A percentile compares a stretch with the other conserved stretches of the same genome.
These are phyloP conservation scores for Lobophora halterata DNA, from an alignment of 2,888 invertebrate genomes.

Conservation along the genomic window DNA sequence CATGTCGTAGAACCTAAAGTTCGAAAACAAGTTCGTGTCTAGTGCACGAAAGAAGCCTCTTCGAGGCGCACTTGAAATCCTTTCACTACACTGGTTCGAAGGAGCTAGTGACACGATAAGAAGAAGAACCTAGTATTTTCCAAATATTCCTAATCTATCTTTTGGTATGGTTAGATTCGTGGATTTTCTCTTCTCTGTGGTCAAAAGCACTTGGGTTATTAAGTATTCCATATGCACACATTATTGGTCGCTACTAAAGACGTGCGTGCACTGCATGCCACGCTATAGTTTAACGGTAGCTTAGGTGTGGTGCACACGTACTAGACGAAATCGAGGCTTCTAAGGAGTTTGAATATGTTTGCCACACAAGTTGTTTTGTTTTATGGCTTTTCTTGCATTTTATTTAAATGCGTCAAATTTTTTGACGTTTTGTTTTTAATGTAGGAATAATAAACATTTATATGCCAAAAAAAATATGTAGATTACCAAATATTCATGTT, in stretches of 20 bases:
- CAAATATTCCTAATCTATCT: too few relatives aligned
- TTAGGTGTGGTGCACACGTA: constrained; percentile 26
- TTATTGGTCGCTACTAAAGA: constrained; percentile 66
- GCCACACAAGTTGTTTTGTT: constrained; percentile 25
- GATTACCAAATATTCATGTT: too few relatives aligned
- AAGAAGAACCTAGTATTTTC: too few relatives aligned
- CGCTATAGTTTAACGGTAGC: constrained; percentile 38
- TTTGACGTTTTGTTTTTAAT: constrained; percentile 1
- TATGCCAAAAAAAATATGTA: too few relatives aligned
- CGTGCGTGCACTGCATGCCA: constrained; percentile 58
- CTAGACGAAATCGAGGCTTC: constrained; percentile 2
- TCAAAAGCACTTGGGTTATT: constrained; percentile 36
- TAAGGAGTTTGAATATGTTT: constrained; percentile 21
- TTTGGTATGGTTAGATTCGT: constrained; percentile 2
- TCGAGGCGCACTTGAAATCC: too few relatives aligned
- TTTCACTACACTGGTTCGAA: too few relatives aligned
- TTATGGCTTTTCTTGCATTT: constrained; percentile 12
- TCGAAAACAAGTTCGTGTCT: too few relatives aligned
- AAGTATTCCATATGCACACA: constrained; percentile 51
- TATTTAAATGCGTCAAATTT: constrained; percentile 7
- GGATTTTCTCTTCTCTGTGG: constrained; percentile 17
- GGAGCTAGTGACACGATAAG: too few relatives aligned
- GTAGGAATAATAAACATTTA: too few relatives aligned
- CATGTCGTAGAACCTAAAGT: too few relatives aligned
- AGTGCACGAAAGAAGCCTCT: too few relatives aligned